Percentiles rank a stretch among this genome's conserved stretches.
Conservation (phyloP, 2,888 invertebrate genomes). For the Gymnoscelis rufifasciata region DNA sequence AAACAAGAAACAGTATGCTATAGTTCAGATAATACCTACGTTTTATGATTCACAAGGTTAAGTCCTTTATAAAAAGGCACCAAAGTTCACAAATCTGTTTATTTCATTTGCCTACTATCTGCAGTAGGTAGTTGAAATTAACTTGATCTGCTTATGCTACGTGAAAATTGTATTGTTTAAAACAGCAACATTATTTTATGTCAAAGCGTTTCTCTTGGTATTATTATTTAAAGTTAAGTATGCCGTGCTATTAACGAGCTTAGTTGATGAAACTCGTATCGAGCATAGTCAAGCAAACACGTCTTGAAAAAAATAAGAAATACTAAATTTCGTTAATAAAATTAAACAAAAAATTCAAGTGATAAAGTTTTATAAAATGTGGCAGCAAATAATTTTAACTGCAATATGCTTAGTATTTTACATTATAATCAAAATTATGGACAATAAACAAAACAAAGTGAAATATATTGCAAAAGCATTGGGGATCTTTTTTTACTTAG, state of each 20-base stretch:
- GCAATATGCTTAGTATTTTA: slow-evolving; percentile 3
- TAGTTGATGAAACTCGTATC: background rate
- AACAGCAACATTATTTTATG: too few relatives aligned
- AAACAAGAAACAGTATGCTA: too few relatives aligned
- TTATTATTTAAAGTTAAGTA: background rate
- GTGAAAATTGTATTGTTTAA: too few relatives aligned
- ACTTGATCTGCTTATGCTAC: too few relatives aligned
- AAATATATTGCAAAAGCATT: slow-evolving; percentile 5
- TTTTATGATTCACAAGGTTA: too few relatives aligned
- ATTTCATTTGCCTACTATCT: background rate
- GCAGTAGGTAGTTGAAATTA: too few relatives aligned
- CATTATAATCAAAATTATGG: slow-evolving; percentile 3
- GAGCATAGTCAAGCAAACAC: background rate
- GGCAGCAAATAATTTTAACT: background rate
- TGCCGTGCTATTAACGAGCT: background rate
- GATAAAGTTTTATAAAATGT: slow-evolving; percentile 1
- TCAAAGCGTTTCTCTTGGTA: too few relatives aligned
- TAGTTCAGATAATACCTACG: too few relatives aligned
- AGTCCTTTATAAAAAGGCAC: too few relatives aligned
- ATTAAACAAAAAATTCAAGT: too few relatives aligned
- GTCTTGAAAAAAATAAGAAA: background rate
- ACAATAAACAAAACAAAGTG: background rate
- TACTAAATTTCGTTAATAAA: too few relatives aligned
- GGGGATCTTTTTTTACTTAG: slow-evolving; percentile 1
- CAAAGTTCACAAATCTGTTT: background rate